These are phyloP conservation scores for Chorisops tibialis DNA, from an alignment of 2,888 invertebrate species.

Conservation along the genomic window DNA sequence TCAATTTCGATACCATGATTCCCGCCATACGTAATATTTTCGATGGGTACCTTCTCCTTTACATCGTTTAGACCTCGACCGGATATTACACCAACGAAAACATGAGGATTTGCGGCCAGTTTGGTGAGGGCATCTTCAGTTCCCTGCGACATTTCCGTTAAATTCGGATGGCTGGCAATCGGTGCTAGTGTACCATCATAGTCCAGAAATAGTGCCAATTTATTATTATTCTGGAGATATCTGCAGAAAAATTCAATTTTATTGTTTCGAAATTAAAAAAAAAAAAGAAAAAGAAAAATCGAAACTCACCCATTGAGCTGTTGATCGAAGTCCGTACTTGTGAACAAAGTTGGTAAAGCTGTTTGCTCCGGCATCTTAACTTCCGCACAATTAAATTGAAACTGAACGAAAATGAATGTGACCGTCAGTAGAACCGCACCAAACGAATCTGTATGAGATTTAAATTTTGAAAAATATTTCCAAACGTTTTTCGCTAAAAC, in stretches of 20 bases:
- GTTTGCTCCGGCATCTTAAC: conserved; percentile 43
- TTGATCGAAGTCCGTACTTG: conserved; percentile 43
- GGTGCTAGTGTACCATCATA: conserved; percentile 75
- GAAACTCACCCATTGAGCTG: conserved; percentile 46
- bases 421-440: background rate
- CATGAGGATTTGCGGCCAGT: conserved; percentile 63
- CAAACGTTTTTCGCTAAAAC: conserved; percentile 2
- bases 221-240: conserved; percentile 57
- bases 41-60: conserved; percentile 59
- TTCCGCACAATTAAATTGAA: conserved; percentile 5
- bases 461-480: background rate
- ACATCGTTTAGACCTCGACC: conserved; percentile 69
- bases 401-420: conserved; percentile 5
- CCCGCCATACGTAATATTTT: conserved; percentile 65
- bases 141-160: conserved; percentile 64
- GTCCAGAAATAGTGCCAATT: conserved; percentile 66
- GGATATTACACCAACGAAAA: conserved; percentile 68
- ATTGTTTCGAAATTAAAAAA: background rate
- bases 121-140: conserved; percentile 63
- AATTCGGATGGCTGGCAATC: conserved; percentile 67
- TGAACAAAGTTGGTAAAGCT: conserved; percentile 41
- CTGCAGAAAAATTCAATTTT: conserved; percentile 37
- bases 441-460: conserved; percentile 16
- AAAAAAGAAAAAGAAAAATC: background rate
- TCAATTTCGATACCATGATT: conserved; percentile 73